A percentile compares a stretch with the other conserved stretches of the same genome.
phyloP scores from a whole-genome alignment of 1,140 invertebrate species.

The Polyergus mexicanus region DNA sequence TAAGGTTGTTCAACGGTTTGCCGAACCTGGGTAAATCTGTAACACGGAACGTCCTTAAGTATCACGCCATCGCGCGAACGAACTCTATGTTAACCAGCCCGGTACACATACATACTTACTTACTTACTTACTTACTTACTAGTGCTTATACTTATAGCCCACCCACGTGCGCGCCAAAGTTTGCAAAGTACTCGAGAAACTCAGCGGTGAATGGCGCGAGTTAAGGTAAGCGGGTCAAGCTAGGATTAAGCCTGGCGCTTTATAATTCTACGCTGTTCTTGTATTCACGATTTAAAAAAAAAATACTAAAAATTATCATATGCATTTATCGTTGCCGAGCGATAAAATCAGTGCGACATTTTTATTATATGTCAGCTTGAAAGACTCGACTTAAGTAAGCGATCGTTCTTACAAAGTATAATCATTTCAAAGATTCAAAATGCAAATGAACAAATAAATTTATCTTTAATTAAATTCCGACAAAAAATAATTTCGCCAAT shows the following conservation, averaged over 20 bases:
- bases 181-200: constrained; percentile 72
- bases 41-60: constrained; percentile 79
- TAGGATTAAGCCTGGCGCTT: constrained; percentile 76
- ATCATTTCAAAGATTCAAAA: neutral
- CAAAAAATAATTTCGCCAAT: neutral
- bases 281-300: constrained; percentile 44
- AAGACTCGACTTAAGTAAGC: neutral
- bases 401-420: neutral
- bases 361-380: neutral
- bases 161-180: constrained; percentile 65
- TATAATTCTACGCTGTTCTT: constrained; percentile 72
- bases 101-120: constrained; percentile 55
- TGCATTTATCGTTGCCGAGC: neutral
- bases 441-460: neutral
- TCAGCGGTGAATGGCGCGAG: constrained; percentile 71
- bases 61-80: constrained; percentile 56
- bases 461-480: neutral
- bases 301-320: neutral
- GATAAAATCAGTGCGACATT: neutral
- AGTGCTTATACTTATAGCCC: constrained; percentile 74
- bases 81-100: constrained; percentile 61
- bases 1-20: constrained; percentile 92
- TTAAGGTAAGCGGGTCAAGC: constrained; percentile 79
- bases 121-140: constrained; percentile 63
- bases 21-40: constrained; percentile 91